Evolutionary conservation across 2,797 vertebrate species (phyloP).

Genomic region (Oophaga sylvatica): DNA sequence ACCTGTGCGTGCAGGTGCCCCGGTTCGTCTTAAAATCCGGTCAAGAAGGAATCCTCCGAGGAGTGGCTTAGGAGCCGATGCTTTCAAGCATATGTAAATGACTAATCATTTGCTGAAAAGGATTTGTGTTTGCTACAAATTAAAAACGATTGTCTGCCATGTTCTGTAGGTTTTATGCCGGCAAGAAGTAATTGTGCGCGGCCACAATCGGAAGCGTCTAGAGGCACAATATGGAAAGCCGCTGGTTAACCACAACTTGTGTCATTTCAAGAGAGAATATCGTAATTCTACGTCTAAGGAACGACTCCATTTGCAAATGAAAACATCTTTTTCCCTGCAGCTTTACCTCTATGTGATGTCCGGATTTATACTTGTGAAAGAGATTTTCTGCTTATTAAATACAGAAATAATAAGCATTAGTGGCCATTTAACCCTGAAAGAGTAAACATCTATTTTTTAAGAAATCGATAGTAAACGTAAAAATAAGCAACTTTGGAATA

Average conservation of each 20-base stretch:
- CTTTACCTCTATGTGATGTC: neutral
- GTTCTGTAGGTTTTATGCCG: slow-evolving; percentile 38
- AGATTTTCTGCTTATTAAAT: neutral
- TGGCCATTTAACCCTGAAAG: neutral
- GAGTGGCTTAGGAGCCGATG: slow-evolving; percentile 26
- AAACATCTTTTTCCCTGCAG: slow-evolving; percentile 16
- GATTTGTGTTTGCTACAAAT: slow-evolving; percentile 49
- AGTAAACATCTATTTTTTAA: too few species aligned
- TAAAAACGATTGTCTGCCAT: slow-evolving; percentile 45
- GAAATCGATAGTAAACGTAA: too few species aligned
- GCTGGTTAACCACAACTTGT: slow-evolving; percentile 30
- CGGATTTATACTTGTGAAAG: neutral
- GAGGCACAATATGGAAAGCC: slow-evolving; percentile 26
- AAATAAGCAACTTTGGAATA: too few species aligned
- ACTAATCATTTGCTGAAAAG: slow-evolving; percentile 36
- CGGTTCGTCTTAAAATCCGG: slow-evolving; percentile 27
- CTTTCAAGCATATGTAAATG: slow-evolving; percentile 46
- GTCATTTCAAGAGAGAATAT: neutral
- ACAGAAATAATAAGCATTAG: neutral
- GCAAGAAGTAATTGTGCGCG: slow-evolving; percentile 36
- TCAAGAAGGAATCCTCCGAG: slow-evolving; percentile 35
- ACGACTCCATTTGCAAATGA: slow-evolving; percentile 20
- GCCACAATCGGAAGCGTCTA: slow-evolving; percentile 29
- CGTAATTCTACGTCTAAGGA: neutral
- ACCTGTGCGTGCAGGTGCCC: slow-evolving; percentile 35